Conservation (phyloP, 2,113 vertebrate genomes). For the Hippocampus abdominalis region DNA sequence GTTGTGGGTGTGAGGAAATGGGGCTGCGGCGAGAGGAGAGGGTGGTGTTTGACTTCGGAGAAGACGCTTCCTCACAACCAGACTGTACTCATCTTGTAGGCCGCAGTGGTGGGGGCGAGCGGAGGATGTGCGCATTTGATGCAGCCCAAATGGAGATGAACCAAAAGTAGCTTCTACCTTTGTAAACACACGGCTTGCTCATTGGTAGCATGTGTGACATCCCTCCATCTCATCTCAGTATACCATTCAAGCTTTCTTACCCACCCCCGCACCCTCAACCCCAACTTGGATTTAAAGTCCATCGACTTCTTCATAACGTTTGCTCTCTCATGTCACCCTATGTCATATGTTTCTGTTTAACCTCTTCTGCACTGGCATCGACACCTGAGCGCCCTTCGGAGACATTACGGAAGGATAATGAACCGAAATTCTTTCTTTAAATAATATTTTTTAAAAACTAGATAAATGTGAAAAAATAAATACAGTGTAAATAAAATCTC, state of each 20-base stretch:
- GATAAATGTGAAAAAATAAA: background rate
- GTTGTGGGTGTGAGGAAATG: slow-evolving; percentile 63
- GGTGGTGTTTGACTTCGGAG: slow-evolving; percentile 34
- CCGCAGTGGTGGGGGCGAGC: slow-evolving; percentile 17
- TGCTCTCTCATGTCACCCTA: too few species aligned
- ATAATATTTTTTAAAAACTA: background rate
- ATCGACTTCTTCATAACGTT: slow-evolving; percentile 16
- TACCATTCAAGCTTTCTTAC: slow-evolving; percentile 34
- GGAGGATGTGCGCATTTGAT: slow-evolving; percentile 27
- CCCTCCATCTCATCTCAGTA: slow-evolving; percentile 62
- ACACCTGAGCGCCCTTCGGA: background rate
- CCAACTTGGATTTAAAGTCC: background rate
- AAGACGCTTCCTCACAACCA: slow-evolving; percentile 43
- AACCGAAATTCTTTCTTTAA: background rate
- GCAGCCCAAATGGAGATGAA: slow-evolving; percentile 46
- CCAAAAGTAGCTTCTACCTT: slow-evolving; percentile 47
- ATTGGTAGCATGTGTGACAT: slow-evolving; percentile 70
- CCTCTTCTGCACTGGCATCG: background rate
- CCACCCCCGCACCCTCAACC: too few species aligned
- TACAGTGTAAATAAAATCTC: too few species aligned
- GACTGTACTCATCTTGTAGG: slow-evolving; percentile 29
- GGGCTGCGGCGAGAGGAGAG: slow-evolving; percentile 39
- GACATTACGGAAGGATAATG: background rate
- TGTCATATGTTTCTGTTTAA: slow-evolving; percentile 13
- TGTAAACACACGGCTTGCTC: slow-evolving; percentile 62